Percentiles rank a stretch among this genome's conserved stretches.
Evolutionary conservation across 2,888 invertebrate species (phyloP).

Genomic region (Agrochola lota): DNA sequence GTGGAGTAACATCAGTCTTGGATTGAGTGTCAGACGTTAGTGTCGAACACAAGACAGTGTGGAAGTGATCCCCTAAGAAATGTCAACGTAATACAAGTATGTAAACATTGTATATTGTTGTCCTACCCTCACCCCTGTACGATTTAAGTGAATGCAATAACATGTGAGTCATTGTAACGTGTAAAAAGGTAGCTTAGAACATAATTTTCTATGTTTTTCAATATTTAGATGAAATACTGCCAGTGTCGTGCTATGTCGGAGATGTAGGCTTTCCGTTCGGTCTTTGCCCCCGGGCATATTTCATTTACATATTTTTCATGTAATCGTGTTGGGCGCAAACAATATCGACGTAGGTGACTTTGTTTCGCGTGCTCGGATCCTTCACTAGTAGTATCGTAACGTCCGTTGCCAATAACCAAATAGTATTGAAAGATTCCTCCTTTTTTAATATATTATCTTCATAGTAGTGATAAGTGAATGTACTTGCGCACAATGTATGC

Average conservation of each 20-base stretch:
- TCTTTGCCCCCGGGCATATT: conserved; percentile 53
- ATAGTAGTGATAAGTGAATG: conserved; percentile 83
- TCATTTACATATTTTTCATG: conserved; percentile 63
- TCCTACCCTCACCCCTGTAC: conserved; percentile 77
- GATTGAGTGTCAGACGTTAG: conserved; percentile 2
- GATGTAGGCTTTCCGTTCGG: conserved; percentile 62
- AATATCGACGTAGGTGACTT: conserved; percentile 71
- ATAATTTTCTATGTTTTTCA: conserved; percentile 88
- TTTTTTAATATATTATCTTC: conserved; percentile 84
- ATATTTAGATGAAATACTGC: conserved; percentile 88
- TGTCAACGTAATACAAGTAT: conserved; percentile 60
- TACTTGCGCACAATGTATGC: conserved; percentile 85
- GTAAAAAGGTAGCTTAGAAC: conserved; percentile 87
- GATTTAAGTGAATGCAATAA: conserved; percentile 87
- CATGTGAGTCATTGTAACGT: conserved; percentile 85
- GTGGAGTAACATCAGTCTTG: conserved; percentile 46
- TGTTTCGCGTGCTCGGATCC: conserved; percentile 77
- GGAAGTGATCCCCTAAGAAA: conserved; percentile 63
- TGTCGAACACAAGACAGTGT: conserved; percentile 6
- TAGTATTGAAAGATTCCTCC: conserved; percentile 86
- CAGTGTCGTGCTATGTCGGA: conserved; percentile 75
- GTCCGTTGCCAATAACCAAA: conserved; percentile 88
- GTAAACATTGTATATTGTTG: conserved; percentile 71
- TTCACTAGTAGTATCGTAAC: conserved; percentile 75
- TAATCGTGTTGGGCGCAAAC: conserved; percentile 62